phyloP scores from a whole-genome alignment of 2,113 vertebrate genomes.

The Cyprinodon variegatus region DNA sequence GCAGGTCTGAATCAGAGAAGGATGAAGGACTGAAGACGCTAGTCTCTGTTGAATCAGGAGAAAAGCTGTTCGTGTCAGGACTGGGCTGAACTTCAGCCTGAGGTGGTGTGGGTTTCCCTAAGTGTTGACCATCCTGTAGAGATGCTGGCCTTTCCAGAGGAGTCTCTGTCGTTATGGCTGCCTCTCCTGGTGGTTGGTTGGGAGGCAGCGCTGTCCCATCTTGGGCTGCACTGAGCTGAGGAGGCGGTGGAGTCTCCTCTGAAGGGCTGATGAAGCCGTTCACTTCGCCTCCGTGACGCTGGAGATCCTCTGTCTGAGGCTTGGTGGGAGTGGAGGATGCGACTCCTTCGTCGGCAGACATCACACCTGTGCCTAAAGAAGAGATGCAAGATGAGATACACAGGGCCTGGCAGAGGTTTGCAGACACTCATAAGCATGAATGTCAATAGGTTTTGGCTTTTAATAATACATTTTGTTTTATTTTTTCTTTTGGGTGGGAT shows the following conservation, averaged over 20 bases:
- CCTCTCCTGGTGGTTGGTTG: constrained; percentile 32
- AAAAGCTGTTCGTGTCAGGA: constrained; percentile 39
- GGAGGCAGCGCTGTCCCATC: constrained; percentile 18
- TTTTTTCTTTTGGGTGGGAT: too few relatives aligned
- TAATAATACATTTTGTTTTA: neutral
- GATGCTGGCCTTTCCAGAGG: constrained; percentile 19
- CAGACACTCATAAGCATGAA: neutral
- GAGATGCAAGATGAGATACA: constrained; percentile 1
- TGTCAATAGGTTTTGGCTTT: neutral
- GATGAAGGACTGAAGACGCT: constrained; percentile 51
- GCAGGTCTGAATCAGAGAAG: constrained; percentile 53
- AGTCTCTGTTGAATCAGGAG: constrained; percentile 44
- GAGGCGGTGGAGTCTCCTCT: constrained; percentile 23
- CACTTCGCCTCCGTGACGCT: constrained; percentile 19
- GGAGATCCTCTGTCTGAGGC: constrained; percentile 54
- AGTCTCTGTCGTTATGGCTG: neutral
- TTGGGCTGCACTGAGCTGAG: constrained; percentile 3
- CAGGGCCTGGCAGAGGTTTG: neutral
- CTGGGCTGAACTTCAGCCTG: constrained; percentile 15
- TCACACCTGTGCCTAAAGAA: constrained; percentile 75
- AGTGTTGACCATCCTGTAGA: constrained; percentile 7
- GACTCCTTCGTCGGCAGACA: constrained; percentile 59
- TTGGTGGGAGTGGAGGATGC: constrained; percentile 35
- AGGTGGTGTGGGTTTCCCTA: neutral
- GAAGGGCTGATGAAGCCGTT: constrained; percentile 49